Conservation (phyloP, 2,888 invertebrate species). For the Caenorhabditis sp. region DNA sequence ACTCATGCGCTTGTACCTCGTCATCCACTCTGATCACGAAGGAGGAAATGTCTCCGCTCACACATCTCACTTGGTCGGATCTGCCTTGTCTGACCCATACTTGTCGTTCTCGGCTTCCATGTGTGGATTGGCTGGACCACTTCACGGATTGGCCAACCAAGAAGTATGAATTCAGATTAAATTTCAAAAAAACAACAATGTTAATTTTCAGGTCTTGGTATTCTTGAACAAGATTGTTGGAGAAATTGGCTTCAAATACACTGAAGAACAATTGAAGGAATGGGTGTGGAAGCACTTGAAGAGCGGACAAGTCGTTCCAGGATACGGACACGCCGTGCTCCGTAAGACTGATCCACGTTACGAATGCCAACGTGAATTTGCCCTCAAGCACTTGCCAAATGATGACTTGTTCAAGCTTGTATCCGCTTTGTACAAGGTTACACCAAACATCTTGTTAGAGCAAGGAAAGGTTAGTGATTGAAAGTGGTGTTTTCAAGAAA, state of each 20-base stretch:
- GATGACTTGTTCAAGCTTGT: slow-evolving; percentile 86
- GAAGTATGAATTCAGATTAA: slow-evolving; percentile 75
- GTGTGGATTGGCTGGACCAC: slow-evolving; percentile 91
- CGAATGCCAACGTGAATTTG: slow-evolving; percentile 91
- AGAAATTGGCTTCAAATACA: slow-evolving; percentile 83
- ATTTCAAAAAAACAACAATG: neutral
- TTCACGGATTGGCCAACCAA: slow-evolving; percentile 94
- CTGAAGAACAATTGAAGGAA: slow-evolving; percentile 90
- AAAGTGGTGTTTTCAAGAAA: too few species aligned
- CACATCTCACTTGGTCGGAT: slow-evolving; percentile 90
- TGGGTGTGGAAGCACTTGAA: slow-evolving; percentile 97
- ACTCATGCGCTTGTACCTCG: slow-evolving; percentile 89
- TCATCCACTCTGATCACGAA: slow-evolving; percentile 85
- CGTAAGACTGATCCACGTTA: slow-evolving; percentile 93
- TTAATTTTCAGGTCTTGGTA: slow-evolving; percentile 78
- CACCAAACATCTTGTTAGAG: slow-evolving; percentile 88
- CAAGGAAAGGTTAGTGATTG: slow-evolving; percentile 79
- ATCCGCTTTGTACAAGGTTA: slow-evolving; percentile 86
- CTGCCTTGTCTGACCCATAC: slow-evolving; percentile 89
- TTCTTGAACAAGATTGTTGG: slow-evolving; percentile 90
- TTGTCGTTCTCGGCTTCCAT: slow-evolving; percentile 90
- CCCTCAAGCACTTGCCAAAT: slow-evolving; percentile 88
- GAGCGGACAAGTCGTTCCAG: slow-evolving; percentile 94
- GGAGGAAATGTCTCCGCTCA: slow-evolving; percentile 89
- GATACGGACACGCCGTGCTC: slow-evolving; percentile 93